Base-by-base conservation (phyloP, 2,888 invertebrate genomes). In the Argyra leucocephala region DNA sequence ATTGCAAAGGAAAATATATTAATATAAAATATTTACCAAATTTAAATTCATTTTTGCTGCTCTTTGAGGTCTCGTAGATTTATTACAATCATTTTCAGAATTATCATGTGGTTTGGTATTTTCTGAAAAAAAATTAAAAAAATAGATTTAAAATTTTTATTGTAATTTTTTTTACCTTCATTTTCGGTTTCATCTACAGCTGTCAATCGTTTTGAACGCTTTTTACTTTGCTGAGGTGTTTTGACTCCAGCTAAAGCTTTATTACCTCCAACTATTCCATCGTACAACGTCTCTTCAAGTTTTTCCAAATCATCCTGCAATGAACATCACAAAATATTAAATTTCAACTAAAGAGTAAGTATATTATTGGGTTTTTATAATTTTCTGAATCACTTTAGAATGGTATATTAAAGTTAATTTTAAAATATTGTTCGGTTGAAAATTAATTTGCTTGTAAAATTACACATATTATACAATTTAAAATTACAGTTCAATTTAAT, bases 191-290 rank as follows among this genome's bases (percentile, higher is more conserved):
- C 37, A 15, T 62, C 64, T 5, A 78, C 64, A 4, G 72, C 68
- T 18, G 73, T 63, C 3, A 78, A 66, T 1, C 75, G 76, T 64
- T 78, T 78, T 1, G 70, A 61, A 1, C 76, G 75, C 64, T 78
- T 78, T 63, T 76, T 77, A 9, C 69, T 72, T 60, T 76, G 77
- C 63, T 76, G 76, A 9, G 77, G 78, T 1, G 77, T 58, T 58
- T 58, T 58, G 10, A 22, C 58, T 37, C 12, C 37, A 12, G 37
- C 15, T 15, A 12, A 12, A 15, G 12, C 3, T 9, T 37, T 15
- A 10, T 15, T 12, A 37, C 3, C 12, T 3, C 3, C 12, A 37
- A 9, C 12, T 37, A 12, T 10, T 12, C 15, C 15, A 12, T 7
- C 26, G 7, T 6, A 26, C 7, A 37, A 37, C 5, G 12, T 3